phyloP scores from a whole-genome alignment of 2,888 invertebrate genomes.

The Noctua pronuba region DNA sequence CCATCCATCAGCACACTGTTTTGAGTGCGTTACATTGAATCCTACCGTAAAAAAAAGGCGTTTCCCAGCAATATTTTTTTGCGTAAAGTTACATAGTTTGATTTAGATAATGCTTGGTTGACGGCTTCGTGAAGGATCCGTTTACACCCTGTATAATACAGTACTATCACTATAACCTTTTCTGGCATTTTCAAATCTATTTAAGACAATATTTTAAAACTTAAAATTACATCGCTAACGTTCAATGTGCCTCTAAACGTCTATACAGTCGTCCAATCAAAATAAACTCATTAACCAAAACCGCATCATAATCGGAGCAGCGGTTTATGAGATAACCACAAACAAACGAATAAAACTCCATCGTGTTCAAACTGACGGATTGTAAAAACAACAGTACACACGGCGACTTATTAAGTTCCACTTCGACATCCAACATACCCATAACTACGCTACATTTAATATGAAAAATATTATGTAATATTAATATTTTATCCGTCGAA shows the following conservation, averaged over 20 bases:
- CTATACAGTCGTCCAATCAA: background rate
- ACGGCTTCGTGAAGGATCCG: too few relatives aligned
- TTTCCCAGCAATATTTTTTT: background rate
- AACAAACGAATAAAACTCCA: background rate
- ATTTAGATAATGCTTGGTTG: too few relatives aligned
- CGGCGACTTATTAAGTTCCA: too few relatives aligned
- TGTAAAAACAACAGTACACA: background rate
- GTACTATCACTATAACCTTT: background rate
- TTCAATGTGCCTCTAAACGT: background rate
- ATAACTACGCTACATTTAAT: too few relatives aligned
- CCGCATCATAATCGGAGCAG: background rate
- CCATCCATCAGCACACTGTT: too few relatives aligned
- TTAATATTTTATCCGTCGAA: too few relatives aligned
- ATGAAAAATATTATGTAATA: too few relatives aligned
- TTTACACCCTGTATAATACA: background rate
- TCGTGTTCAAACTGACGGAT: background rate
- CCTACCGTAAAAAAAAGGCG: background rate
- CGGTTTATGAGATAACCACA: conserved; percentile 4
- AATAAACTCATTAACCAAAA: background rate
- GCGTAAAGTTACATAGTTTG: too few relatives aligned
- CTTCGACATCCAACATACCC: too few relatives aligned
- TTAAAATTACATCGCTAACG: background rate
- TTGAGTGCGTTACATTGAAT: background rate
- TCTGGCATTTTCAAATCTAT: background rate
- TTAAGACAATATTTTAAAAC: background rate